Evolutionary conservation across 2,113 vertebrate species (phyloP).

Genomic region (Alligator mississippiensis): DNA sequence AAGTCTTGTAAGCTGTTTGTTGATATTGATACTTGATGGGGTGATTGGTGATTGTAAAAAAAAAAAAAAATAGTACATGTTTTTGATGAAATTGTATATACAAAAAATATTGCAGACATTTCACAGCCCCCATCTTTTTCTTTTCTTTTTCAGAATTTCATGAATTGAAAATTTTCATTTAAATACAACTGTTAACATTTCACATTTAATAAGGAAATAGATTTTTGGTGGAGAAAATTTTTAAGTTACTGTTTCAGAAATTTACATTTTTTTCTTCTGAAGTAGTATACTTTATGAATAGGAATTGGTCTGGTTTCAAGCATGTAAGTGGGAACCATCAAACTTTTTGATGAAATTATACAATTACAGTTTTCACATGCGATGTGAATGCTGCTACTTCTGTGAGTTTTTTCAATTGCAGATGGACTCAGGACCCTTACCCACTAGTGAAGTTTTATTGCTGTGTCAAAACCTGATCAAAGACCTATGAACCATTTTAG

Average conservation of each 20-base stretch:
- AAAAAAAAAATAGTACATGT: not conserved
- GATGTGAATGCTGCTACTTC: not conserved
- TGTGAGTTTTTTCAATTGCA: not conserved
- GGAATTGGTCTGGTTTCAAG: too few species aligned
- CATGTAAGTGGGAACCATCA: too few species aligned
- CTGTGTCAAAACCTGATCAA: accelerated
- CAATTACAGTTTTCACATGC: not conserved
- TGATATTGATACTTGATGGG: not conserved
- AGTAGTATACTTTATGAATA: not conserved
- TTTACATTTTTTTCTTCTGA: not conserved
- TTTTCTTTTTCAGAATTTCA: not conserved
- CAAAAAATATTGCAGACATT: not conserved
- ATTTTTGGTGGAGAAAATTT: not conserved
- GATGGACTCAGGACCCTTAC: too few species aligned
- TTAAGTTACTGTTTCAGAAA: not conserved
- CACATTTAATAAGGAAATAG: not conserved
- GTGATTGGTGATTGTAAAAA: not conserved
- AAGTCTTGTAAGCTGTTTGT: not conserved
- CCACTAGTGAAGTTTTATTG: not conserved
- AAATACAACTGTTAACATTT: not conserved
- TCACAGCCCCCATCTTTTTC: not conserved
- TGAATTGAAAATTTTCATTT: not conserved
- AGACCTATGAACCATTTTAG: not conserved
- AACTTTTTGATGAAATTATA: not conserved
- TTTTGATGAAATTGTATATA: too few species aligned